Evolutionary conservation across 1,140 invertebrate genomes (phyloP), one percentile per base, ranked within the genome.

Genomic region (Varroa destructor): DNA sequence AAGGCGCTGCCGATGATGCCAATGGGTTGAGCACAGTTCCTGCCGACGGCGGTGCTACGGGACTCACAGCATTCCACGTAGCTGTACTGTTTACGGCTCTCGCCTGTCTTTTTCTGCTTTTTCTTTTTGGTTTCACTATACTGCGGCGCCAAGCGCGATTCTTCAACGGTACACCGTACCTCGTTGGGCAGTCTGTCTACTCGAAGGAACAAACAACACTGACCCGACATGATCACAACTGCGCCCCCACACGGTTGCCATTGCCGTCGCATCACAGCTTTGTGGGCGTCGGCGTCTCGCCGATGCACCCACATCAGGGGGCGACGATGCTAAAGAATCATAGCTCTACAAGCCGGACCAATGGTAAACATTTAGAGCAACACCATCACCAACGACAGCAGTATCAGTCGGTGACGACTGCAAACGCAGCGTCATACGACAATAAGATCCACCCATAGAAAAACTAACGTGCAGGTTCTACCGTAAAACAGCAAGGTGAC

Each of bases 101-200:
- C 40, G 61, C 61, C 36, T 67, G 40, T 46, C 61, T 67, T 3
- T 67, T 67, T 40, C 61, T 67, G 37, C 46, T 67, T 36, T 67
- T 67, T 37, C 61, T 67, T 40, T 12, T 67, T 37, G 61, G 61
- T 3, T 67, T 67, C 61, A 40, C 46, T 10, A 67, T 67, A 43
- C 61, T 67, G 14, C 61, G 61, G 40, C 61, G 61, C 14, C 61
- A 67, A 37, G 61, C 61, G 37, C 61, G 61, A 36, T 46, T 67
- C 36, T 67, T 67, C 61, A 67, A 67, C 61, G 46, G 46, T 3
- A 67, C 61, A 40, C 61, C 61, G 14, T 67, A 67, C 61, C 40
- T 67, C 40, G 61, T 46, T 2, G 40, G 40, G 37, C 40, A 40
- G 40, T 8, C 46, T 51, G 46, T 14, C 37, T 67, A 67, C 61